These are phyloP conservation scores for Eristalinus aeneus DNA, from an alignment of 2,888 invertebrate species.

Conservation along the genomic window DNA sequence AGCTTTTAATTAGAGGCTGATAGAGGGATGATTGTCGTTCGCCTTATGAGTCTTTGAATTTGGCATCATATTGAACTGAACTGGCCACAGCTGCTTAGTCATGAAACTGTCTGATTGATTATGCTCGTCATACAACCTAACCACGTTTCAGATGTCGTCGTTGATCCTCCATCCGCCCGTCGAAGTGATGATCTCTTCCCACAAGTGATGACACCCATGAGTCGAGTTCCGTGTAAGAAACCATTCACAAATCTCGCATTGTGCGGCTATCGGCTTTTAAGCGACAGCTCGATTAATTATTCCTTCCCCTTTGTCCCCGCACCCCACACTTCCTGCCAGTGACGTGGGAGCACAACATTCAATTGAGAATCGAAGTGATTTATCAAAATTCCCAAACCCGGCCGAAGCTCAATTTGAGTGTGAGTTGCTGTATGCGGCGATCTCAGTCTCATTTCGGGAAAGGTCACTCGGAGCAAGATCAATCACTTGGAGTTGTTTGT, in stretches of 20 bases:
- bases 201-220: background rate
- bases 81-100: no score
- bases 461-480: slow-evolving; percentile 62
- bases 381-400: slow-evolving; percentile 49
- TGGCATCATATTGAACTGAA: no score
- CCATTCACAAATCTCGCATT: background rate
- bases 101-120: no score
- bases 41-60: no score
- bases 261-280: slow-evolving; percentile 24
- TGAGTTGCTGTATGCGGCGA: slow-evolving; percentile 42
- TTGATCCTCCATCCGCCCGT: no score
- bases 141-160: no score
- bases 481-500: slow-evolving; percentile 47
- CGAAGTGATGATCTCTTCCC: background rate
- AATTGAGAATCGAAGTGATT: slow-evolving; percentile 34
- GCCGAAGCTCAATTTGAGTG: slow-evolving; percentile 43
- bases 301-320: background rate
- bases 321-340: no score
- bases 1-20: no score
- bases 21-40: no score
- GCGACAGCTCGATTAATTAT: slow-evolving; percentile 62
- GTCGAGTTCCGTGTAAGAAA: background rate
- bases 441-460: slow-evolving; percentile 53
- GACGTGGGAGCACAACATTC: slow-evolving; percentile 46
- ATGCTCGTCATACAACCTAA: no score